These are phyloP conservation scores for Phalera bucephala DNA, from an alignment of 2,888 invertebrate species.

Conservation along the genomic window DNA sequence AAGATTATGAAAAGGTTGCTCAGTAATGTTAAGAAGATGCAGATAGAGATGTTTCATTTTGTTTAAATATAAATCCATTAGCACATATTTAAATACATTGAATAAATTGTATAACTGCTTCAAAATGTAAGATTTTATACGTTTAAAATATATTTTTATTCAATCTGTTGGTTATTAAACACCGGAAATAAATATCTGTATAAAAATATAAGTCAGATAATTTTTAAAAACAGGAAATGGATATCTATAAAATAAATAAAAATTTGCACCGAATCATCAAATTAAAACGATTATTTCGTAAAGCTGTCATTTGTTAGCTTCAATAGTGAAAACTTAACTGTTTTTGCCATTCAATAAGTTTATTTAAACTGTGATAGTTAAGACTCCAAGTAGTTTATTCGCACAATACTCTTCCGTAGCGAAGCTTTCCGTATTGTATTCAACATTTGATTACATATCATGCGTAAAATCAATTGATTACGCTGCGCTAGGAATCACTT, in stretches of 20 bases:
- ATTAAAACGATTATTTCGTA: neutral
- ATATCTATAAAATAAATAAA: neutral
- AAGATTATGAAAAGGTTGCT: too few species aligned
- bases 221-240: neutral
- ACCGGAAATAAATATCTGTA: too few species aligned
- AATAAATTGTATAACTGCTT: neutral
- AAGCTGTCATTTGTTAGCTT: too few species aligned
- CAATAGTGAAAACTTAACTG: too few species aligned
- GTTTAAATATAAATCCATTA: too few species aligned
- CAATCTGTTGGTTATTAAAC: too few species aligned
- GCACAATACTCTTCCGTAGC: too few species aligned
- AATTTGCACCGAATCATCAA: neutral
- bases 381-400: too few species aligned
- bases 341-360: too few species aligned
- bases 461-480: slow-evolving; percentile 63
- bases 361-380: too few species aligned
- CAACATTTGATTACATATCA: slow-evolving; percentile 49
- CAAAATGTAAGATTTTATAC: slow-evolving; percentile 3
- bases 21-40: too few species aligned
- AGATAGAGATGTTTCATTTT: slow-evolving; percentile 4
- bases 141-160: too few species aligned
- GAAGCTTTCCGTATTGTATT: slow-evolving; percentile 39
- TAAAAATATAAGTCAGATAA: slow-evolving; percentile 3
- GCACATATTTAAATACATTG: slow-evolving; percentile 2
- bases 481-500: slow-evolving; percentile 36